Conservation (phyloP, 2,888 invertebrate genomes). For the Imbricaverruca yamaguchii region DNA sequence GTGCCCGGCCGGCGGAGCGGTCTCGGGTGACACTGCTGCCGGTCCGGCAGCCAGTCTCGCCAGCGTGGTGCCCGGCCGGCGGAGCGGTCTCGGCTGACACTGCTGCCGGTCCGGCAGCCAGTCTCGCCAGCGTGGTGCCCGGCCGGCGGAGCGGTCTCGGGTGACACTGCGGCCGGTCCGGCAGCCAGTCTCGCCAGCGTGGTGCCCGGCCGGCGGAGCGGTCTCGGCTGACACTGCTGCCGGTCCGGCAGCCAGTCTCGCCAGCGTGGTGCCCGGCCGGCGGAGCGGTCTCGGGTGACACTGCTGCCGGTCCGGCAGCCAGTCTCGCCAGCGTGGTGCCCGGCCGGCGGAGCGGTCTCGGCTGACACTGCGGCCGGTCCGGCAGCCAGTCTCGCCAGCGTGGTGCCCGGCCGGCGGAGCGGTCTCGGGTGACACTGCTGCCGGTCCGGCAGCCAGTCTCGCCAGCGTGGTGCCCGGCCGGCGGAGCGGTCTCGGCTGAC, state of each 20-base stretch:
- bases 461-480: not conserved
- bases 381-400: not conserved
- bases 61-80: not conserved
- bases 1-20: not conserved
- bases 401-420: not conserved
- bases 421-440: not conserved
- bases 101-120: not conserved
- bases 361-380: not conserved
- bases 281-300: not conserved
- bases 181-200: not conserved
- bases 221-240: not conserved
- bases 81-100: not conserved
- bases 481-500: not conserved
- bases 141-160: not conserved
- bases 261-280: not conserved
- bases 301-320: not conserved
- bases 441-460: not conserved
- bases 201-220: not conserved
- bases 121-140: not conserved
- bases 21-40: not conserved
- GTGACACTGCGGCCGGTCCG: not conserved
- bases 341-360: not conserved
- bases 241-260: not conserved
- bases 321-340: not conserved
- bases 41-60: not conserved